Evolutionary conservation across 1,140 invertebrate genomes (phyloP), one percentile per base, ranked within the genome.

Genomic region (Calosoma granatense): DNA sequence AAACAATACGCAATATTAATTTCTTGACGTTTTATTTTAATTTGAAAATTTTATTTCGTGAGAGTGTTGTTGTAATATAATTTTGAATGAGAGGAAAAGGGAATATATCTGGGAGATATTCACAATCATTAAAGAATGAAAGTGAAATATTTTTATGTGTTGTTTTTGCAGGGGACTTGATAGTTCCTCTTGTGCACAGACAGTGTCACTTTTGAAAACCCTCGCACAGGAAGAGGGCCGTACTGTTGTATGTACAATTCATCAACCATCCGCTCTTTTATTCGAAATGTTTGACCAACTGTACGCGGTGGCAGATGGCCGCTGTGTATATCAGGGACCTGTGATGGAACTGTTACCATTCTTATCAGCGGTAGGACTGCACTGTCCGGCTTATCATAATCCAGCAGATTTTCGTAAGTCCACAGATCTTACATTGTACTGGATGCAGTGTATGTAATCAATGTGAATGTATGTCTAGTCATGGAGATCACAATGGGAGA

Each of bases 281-380:
- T 96, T 98, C 67, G 92, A 97, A 72, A 96, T 93, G 83, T 97
- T 98, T 68, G 94, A 98, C 70, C 83, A 90, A 64, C 74, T 97
- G 0, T 97, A 97, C 69, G 86, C 92, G n/a, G 74, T 98, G 2
- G 82, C 90, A 0, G 81, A 83, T 51, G 95, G 95, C 1, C 82
- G 87, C 53, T 95, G 91, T 63, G 84, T 97, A 57, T 98, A 96
- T 68, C 81, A 87, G 63, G 94, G 95, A 1, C 79, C 84, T 0
- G 78, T 85, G 1, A 67, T 72, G 30, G 78, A 83, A 39, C 73
- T 98, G 6, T 75, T 97, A 6, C 86, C 91, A n/a, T 92, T 94
- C 67, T 76, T 97, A 22, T 75, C 78, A 2, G 81, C 81, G 0
- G 79, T 92, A 22, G 88, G 86, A 11, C 74, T 94, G 1, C 74